Evolutionary conservation across 2,113 vertebrate species (phyloP), one percentile per base, ranked within the genome.

Genomic region (Lucifuga dentata): DNA sequence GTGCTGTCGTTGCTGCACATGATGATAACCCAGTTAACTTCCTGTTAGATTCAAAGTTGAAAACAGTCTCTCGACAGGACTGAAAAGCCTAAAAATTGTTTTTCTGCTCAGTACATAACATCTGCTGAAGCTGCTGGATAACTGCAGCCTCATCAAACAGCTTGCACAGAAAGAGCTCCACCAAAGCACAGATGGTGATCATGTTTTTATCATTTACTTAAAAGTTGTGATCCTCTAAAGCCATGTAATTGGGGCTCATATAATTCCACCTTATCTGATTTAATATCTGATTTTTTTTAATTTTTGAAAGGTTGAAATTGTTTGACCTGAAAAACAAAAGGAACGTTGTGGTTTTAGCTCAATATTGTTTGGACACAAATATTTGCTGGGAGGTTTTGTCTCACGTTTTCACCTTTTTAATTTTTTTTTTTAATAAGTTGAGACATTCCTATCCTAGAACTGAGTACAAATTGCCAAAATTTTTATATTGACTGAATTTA

Each of bases 101-200:
- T 60, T 85, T 82, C 68, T 78, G 69, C 62, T 82, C 17, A 41
- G 45, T 48, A 62, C 78, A 33, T 84, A 79, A 78, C 86, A 90
- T 90, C 85, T 91, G 88, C 56, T 88, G 59, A 66, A 88, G 76
- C 78, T 81, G 81, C 89, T 67, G 76, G 71, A 73, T 57, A 68
- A 83, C 74, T 55, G 65, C 56, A 62, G 73, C 75, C 80, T 80
- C 83, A 86, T 89, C 88, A 86, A 86, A 88, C 73, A 52, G 45
- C 59, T 79, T 75, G 83, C 80, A 83, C 49, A 80, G 83, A 79
- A 40, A 74, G 44, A 72, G 64, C 56, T 81, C 73, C 39, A 78
- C 53, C 76, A 78, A 85, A 13, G 51, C 12, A 26, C 83, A 80
- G 70, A 84, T 82, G 80, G 84, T 73, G 73, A 81, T 86, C 74